Conservation (phyloP, 2,888 invertebrate species). For the Lasioglossum marginatum region DNA sequence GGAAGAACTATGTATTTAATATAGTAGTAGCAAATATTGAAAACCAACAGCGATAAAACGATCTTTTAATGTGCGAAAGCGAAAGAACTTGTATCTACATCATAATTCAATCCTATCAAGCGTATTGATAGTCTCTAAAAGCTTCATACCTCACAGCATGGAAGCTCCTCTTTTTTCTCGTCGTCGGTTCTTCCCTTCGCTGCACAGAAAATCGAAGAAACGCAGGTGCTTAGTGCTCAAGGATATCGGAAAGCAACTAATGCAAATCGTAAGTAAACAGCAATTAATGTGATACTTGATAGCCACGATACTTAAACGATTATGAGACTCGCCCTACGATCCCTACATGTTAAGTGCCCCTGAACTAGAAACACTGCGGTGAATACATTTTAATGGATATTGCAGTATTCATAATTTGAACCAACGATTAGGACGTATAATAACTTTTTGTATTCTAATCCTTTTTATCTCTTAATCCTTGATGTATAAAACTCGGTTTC, state of each 20-base stretch:
- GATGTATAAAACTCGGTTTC: too few species aligned
- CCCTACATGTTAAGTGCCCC: background rate
- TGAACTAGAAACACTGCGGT: background rate
- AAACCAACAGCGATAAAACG: constrained; percentile 9
- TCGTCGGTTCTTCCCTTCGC: background rate
- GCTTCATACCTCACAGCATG: constrained; percentile 28
- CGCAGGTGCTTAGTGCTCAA: background rate
- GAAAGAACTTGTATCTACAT: constrained; percentile 16
- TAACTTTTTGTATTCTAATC: background rate
- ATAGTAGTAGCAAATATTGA: background rate
- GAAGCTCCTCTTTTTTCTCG: constrained; percentile 4
- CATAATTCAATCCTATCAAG: constrained; percentile 28
- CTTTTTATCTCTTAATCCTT: background rate
- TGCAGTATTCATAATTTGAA: background rate
- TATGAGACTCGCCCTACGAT: background rate
- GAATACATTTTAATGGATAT: background rate
- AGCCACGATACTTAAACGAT: constrained; percentile 36
- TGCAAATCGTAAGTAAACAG: constrained; percentile 50
- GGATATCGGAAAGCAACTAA: constrained; percentile 57
- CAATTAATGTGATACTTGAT: constrained; percentile 54
- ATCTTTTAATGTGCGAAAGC: constrained; percentile 5
- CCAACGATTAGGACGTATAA: background rate
- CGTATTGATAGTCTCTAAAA: constrained; percentile 49
- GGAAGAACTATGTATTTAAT: background rate
- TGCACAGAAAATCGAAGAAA: constrained; percentile 19